Base-by-base conservation (phyloP, 1,140 invertebrate genomes). In the Trichonephila clavipes region DNA sequence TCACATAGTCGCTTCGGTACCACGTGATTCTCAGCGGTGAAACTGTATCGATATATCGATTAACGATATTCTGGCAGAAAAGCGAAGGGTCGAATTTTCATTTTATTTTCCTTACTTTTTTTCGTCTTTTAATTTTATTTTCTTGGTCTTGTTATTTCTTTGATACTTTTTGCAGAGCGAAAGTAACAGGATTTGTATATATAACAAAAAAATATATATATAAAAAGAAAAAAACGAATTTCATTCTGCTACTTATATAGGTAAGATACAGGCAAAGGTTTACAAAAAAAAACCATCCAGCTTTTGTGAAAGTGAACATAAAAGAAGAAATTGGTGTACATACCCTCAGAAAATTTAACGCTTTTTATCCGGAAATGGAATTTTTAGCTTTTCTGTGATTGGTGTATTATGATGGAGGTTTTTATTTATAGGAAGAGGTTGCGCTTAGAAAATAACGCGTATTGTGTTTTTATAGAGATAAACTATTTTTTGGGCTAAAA, bases 1-100 rank as follows among this genome's bases (percentile, higher is more conserved):
- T 93, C 85, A 44, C n/a, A n/a, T n/a, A n/a, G 58, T 61, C 18
- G 66, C 40, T 61, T 87, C 64, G 24, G 34, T 24, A 58, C 92
- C 92, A 93, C 92, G 92, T 93, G 92, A 93, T 93, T 88, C 90
- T 92, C 92, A 66, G 92, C 92, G 64, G 82, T 81, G 92, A 93
- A 93, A 93, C 85, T 87, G 92, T 93, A 93, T 93, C 92, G 92
- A 93, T 93, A 93, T 93, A 93, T 93, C 92, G 92, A 93, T 93
- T 93, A 93, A 88, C 92, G 92, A 93, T 93, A 93, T 88, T 93
- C 92, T 28, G 19, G 18, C 83, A 87, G 90, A 86, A 92, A 69
- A 93, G 92, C 85, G 86, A 69, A 58, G 66, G 34, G 34, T 51
- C 24, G 91, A 92, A 92, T 72, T 92, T 93, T 81, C 66, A 51